phyloP scores from a whole-genome alignment of 2,113 vertebrate genomes.

The Nesoenas mayeri region DNA sequence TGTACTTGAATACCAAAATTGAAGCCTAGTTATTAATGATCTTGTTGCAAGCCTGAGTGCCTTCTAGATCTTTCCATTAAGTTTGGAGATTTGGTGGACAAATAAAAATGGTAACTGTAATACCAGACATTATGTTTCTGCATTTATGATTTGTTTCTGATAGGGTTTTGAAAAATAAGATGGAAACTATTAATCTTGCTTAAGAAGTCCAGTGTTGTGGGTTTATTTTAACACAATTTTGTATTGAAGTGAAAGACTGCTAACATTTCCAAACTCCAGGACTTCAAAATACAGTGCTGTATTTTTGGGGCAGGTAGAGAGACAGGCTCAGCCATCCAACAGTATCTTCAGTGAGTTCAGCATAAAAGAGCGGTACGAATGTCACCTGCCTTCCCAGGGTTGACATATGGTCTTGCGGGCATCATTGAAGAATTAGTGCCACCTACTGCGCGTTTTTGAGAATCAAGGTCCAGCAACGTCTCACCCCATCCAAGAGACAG shows the following conservation, averaged over 20 bases:
- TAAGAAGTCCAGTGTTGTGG: neutral
- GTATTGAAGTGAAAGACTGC: neutral
- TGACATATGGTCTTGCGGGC: accelerated
- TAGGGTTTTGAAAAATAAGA: neutral
- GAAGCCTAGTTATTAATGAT: no score
- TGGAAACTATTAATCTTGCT: neutral
- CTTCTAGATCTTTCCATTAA: neutral
- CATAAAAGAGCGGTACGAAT: accelerated
- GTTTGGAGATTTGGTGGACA: neutral
- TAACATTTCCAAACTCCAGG: neutral
- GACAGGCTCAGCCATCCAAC: accelerated
- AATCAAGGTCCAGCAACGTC: neutral
- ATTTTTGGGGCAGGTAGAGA: neutral
- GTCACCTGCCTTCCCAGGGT: no score
- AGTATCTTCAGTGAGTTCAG: accelerated
- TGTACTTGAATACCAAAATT: no score
- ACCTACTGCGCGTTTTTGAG: neutral
- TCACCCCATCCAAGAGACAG: accelerated
- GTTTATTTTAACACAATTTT: neutral
- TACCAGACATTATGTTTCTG: neutral
- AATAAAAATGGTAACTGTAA: neutral
- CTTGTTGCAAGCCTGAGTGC: no score
- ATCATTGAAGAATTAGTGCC: neutral
- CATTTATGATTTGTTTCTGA: neutral
- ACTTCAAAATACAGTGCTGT: accelerated